A percentile compares a stretch with the other conserved stretches of the same genome.
Conservation (phyloP, 2,797 vertebrate genomes). For the Tympanoctomys barrerae region DNA sequence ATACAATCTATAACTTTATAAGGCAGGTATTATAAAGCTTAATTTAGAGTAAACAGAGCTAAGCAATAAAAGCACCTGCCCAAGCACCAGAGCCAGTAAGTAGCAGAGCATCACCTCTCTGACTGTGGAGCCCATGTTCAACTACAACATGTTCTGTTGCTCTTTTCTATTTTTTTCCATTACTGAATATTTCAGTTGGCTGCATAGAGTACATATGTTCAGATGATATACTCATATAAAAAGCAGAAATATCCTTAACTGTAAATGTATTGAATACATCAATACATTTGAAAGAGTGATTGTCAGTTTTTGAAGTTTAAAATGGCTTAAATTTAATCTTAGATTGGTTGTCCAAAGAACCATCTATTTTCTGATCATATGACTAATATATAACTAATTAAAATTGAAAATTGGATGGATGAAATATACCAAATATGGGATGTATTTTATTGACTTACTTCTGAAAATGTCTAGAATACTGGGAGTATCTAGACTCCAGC, state of each 20-base stretch:
- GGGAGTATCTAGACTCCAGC: neutral
- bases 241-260: slow-evolving; percentile 20
- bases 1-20: neutral
- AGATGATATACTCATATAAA: slow-evolving; percentile 14
- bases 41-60: slow-evolving; percentile 3
- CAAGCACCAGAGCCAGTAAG: neutral
- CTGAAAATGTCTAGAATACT: neutral
- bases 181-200: slow-evolving; percentile 32
- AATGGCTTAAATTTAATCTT: slow-evolving; percentile 55
- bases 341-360: neutral
- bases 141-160: neutral
- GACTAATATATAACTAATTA: slow-evolving; percentile 6
- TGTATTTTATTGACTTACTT: slow-evolving; percentile 30
- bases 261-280: slow-evolving; percentile 53
- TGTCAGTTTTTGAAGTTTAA: slow-evolving; percentile 21
- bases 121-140: neutral
- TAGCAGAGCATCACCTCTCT: neutral
- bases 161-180: neutral
- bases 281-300: neutral
- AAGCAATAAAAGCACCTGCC: neutral
- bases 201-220: neutral
- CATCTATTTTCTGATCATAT: slow-evolving; percentile 20
- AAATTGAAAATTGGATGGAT: slow-evolving; percentile 18
- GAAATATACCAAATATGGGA: neutral
- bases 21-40: neutral